These are phyloP conservation scores for Oxycera nigricornis DNA, from an alignment of 2,888 invertebrate genomes.

Conservation along the genomic window DNA sequence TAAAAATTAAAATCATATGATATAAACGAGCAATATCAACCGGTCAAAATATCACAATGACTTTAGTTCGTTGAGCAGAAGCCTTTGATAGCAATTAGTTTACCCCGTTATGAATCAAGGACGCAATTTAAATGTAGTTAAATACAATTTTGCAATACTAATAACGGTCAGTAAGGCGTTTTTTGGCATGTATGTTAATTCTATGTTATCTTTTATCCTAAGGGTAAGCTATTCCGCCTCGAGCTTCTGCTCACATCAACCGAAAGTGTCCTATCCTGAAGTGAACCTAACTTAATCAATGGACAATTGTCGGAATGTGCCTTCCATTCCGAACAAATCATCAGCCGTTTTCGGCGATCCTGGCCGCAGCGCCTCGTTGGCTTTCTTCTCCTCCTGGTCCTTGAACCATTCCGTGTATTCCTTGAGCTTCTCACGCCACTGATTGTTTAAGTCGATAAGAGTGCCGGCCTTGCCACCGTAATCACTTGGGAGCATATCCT, in stretches of 20 bases:
- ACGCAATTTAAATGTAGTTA: background rate
- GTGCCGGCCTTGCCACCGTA: conserved; percentile 83
- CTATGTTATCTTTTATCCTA: background rate
- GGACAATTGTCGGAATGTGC: conserved; percentile 83
- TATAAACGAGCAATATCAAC: conserved; percentile 24
- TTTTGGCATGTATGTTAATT: conserved; percentile 19
- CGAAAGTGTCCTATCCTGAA: background rate
- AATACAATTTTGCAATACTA: conserved; percentile 25
- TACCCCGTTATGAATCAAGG: background rate
- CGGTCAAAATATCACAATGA: conserved; percentile 39
- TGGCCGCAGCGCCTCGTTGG: conserved; percentile 80
- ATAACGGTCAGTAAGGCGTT: conserved; percentile 20
- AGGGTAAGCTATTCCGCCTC: background rate
- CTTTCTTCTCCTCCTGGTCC: conserved; percentile 78
- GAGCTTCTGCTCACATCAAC: background rate
- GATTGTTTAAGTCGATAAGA: conserved; percentile 73
- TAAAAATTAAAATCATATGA: conserved; percentile 10
- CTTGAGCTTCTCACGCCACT: conserved; percentile 80
- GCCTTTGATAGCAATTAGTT: background rate
- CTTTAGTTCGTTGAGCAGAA: background rate
- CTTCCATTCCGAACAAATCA: conserved; percentile 88
- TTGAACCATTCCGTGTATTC: conserved; percentile 82
- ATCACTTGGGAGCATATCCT: conserved; percentile 80
- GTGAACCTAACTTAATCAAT: conserved; percentile 70
- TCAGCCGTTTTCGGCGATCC: conserved; percentile 86